A percentile compares a stretch with the other conserved stretches of the same genome.
Evolutionary conservation across 1,140 invertebrate species (phyloP).

Genomic region (Procambarus clarkii): DNA sequence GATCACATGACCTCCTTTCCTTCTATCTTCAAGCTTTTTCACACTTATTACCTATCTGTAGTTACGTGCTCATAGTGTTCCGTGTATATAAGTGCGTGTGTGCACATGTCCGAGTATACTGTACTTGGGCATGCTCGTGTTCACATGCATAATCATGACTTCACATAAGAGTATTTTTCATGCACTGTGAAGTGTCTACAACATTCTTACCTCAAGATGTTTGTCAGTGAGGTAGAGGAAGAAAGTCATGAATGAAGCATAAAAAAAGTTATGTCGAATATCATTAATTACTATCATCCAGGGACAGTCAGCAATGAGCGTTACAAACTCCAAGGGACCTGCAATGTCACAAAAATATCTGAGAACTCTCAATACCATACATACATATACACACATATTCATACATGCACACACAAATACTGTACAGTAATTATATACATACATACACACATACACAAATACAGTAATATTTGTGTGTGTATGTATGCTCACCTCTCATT

Average conservation of each 20-base stretch:
- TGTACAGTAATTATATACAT: too few species aligned
- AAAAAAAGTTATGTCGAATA: slow-evolving; percentile 38
- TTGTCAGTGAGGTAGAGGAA: slow-evolving; percentile 44
- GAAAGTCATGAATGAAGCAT: slow-evolving; percentile 50
- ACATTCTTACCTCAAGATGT: slow-evolving; percentile 30
- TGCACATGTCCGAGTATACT: too few species aligned
- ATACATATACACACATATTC: background rate
- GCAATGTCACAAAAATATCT: slow-evolving; percentile 15
- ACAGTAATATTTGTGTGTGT: too few species aligned
- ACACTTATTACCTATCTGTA: too few species aligned
- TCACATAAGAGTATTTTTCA: background rate
- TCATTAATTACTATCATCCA: slow-evolving; percentile 49
- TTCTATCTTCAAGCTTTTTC: too few species aligned
- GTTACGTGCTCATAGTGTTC: too few species aligned
- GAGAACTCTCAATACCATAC: background rate
- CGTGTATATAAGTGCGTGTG: too few species aligned
- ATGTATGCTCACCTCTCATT: too few species aligned
- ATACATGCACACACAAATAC: background rate
- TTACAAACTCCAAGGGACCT: slow-evolving; percentile 16
- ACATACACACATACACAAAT: too few species aligned
- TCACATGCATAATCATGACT: background rate
- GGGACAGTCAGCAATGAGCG: slow-evolving; percentile 27
- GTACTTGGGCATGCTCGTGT: too few species aligned
- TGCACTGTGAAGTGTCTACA: background rate
- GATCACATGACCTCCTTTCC: too few species aligned